Evolutionary conservation across 2,888 invertebrate species (phyloP), one percentile per base, ranked within the genome.

Genomic region (Drosophila barbarae): DNA sequence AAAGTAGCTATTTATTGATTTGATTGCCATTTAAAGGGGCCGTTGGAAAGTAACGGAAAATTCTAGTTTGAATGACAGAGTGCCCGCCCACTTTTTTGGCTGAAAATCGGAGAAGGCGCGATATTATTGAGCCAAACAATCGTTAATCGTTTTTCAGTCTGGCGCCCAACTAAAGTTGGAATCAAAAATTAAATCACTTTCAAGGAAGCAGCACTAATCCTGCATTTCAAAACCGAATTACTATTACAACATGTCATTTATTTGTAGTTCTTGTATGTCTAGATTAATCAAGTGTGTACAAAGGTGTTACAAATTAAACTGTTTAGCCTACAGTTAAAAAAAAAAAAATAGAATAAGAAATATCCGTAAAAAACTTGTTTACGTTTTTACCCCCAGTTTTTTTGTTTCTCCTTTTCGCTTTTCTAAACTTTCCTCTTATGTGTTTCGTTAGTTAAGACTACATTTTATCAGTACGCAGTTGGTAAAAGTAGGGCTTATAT

Each of bases 401-500:
- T 18, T 13, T 26, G 10, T 28, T 13, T 1, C 26, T 26, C 3
- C 26, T 7, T 36, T 54, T 9, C 10, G n/a, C 13, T 32, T 35
- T 28, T 35, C 13, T 13, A 18, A 7, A 30, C 46, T 46, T 41
- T 55, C 21, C 15, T 26, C 15, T n/a, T 44, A 28, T 28, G 8
- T 13, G 3, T 9, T 60, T 12, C 7, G 39, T 35, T 34, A 13
- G 13, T 46, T 50, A 56, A 54, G 28, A 42, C 58, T 58, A 63
- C 61, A 61, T 9, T 30, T 44, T 71, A 77, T 76, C 81, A 81
- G 72, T 81, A 75, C 79, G 61, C 76, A 72, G 55, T 55, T 35
- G 39, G 61, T 36, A 26, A 26, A 51, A 46, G 38, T 34, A 18
- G 32, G 52, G 32, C n/a, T 9, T 15, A 21, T 42, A 10, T n/a